Evolutionary conservation across 2,888 invertebrate genomes (phyloP).

Genomic region (Cephus pygmeus): DNA sequence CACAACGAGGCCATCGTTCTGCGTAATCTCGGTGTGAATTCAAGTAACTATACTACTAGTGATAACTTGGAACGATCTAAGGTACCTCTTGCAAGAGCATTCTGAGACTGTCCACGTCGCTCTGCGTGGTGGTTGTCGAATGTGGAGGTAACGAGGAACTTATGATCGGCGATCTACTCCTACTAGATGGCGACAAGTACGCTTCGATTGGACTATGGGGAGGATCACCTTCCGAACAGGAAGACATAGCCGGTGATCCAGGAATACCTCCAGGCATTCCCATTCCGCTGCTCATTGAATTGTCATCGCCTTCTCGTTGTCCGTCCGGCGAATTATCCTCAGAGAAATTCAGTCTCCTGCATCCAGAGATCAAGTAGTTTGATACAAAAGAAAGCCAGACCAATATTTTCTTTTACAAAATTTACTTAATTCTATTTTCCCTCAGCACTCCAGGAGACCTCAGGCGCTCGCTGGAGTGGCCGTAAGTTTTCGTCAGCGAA

Average conservation of each 20-base stretch:
- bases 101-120: slow-evolving; percentile 80
- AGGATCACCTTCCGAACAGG: slow-evolving; percentile 61
- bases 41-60: slow-evolving; percentile 9
- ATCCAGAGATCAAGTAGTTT: slow-evolving; percentile 10
- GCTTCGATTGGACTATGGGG: slow-evolving; percentile 60
- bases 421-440: slow-evolving; percentile 28
- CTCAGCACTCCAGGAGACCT: slow-evolving; percentile 55
- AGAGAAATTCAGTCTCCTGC: slow-evolving; percentile 58
- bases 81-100: slow-evolving; percentile 83
- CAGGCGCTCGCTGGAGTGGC: slow-evolving; percentile 52
- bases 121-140: slow-evolving; percentile 62
- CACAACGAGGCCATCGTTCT: background rate
- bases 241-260: slow-evolving; percentile 61
- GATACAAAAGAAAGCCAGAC: slow-evolving; percentile 3
- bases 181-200: slow-evolving; percentile 54
- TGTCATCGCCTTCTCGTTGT: slow-evolving; percentile 49
- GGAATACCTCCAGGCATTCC: slow-evolving; percentile 45
- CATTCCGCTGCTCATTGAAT: slow-evolving; percentile 40
- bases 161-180: slow-evolving; percentile 60
- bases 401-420: background rate
- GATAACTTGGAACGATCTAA: slow-evolving; percentile 11
- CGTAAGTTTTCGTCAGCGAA: slow-evolving; percentile 51
- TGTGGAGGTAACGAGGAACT: slow-evolving; percentile 65
- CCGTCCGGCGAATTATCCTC: slow-evolving; percentile 55
- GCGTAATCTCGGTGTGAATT: background rate